A percentile compares a stretch with the other conserved stretches of the same genome.
Conservation (phyloP, 2,113 vertebrate genomes). For the Polypterus bichir region DNA sequence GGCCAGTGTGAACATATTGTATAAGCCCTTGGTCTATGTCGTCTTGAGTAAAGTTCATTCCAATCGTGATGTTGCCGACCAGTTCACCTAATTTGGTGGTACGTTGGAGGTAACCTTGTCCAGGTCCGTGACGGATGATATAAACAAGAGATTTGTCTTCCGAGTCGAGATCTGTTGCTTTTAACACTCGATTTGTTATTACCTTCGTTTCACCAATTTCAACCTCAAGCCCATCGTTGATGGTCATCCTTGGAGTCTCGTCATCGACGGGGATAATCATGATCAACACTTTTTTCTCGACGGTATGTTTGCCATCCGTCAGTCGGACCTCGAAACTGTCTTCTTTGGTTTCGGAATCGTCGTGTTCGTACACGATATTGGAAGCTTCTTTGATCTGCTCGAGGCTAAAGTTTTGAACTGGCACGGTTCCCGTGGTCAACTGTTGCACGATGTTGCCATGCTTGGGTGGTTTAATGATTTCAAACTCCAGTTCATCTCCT, state of each 20-base stretch:
- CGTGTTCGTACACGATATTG: slow-evolving; percentile 41
- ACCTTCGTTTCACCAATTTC: slow-evolving; percentile 33
- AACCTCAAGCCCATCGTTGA: slow-evolving; percentile 33
- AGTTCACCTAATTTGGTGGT: slow-evolving; percentile 46
- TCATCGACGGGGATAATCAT: slow-evolving; percentile 38
- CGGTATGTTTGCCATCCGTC: slow-evolving; percentile 34
- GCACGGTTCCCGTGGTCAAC: slow-evolving; percentile 25
- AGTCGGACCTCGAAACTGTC: slow-evolving; percentile 41
- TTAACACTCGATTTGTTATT: slow-evolving; percentile 35
- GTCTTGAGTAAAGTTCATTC: slow-evolving; percentile 46
- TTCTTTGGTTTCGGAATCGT: slow-evolving; percentile 42
- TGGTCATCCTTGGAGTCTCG: slow-evolving; percentile 33
- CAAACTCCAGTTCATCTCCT: slow-evolving; percentile 31
- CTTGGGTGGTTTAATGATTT: slow-evolving; percentile 29
- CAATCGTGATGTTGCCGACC: slow-evolving; percentile 33
- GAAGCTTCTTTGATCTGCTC: slow-evolving; percentile 39
- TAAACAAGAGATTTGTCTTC: slow-evolving; percentile 40
- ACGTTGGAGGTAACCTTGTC: slow-evolving; percentile 50
- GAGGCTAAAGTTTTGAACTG: slow-evolving; percentile 34
- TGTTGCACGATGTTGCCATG: slow-evolving; percentile 38
- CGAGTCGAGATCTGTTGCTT: slow-evolving; percentile 42
- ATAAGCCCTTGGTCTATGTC: slow-evolving; percentile 39
- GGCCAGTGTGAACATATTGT: slow-evolving; percentile 32
- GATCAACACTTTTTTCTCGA: slow-evolving; percentile 32
- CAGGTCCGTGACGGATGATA: slow-evolving; percentile 29